These are phyloP conservation scores for Cloeon dipterum DNA, from an alignment of 2,888 invertebrate genomes.

Conservation along the genomic window DNA sequence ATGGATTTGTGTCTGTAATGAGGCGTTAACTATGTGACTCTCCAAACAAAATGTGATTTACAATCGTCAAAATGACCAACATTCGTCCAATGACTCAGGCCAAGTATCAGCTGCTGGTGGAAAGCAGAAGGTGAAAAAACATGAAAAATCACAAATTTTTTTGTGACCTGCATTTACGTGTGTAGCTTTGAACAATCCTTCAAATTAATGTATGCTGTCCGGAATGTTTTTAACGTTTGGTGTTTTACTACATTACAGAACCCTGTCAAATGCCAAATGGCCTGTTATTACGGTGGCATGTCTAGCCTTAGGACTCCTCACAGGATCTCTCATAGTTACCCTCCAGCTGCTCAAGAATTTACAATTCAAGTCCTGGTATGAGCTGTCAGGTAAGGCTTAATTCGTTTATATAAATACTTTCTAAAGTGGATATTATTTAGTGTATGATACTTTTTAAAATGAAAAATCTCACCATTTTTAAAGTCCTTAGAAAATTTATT, in stretches of 20 bases:
- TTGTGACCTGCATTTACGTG: too few species aligned
- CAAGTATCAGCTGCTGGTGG: constrained; percentile 8
- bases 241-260: neutral
- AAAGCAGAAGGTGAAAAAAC: constrained; percentile 7
- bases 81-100: constrained; percentile 7
- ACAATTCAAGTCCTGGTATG: constrained; percentile 1
- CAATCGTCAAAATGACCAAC: constrained; percentile 6
- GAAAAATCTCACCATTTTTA: too few species aligned
- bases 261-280: neutral
- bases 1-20: too few species aligned
- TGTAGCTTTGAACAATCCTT: too few species aligned
- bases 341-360: neutral
- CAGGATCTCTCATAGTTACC: neutral
- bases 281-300: neutral
- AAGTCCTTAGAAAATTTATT: too few species aligned
- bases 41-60: too few species aligned
- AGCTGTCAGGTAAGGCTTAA: neutral
- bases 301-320: neutral
- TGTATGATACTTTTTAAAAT: too few species aligned
- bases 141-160: neutral
- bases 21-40: too few species aligned
- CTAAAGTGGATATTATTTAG: too few species aligned
- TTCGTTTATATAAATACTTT: too few species aligned
- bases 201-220: neutral
- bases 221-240: too few species aligned